A percentile compares a stretch with the other conserved stretches of the same genome.
These are phyloP conservation scores for Numida meleagris DNA, from an alignment of 2,113 vertebrate genomes.

Conservation along the genomic window DNA sequence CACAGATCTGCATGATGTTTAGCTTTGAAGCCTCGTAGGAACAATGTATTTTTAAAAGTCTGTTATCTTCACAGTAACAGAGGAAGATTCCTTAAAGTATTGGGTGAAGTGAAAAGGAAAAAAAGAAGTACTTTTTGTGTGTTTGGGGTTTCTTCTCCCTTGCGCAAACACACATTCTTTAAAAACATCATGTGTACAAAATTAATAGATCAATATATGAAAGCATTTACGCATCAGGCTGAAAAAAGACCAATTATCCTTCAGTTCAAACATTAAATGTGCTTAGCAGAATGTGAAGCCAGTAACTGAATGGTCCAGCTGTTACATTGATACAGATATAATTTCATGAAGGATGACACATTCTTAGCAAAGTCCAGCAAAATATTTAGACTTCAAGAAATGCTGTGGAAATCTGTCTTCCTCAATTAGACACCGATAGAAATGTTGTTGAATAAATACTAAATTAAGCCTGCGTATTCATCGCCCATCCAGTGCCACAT, in stretches of 20 bases:
- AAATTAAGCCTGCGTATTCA: background rate
- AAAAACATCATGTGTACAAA: background rate
- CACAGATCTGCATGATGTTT: background rate
- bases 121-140: background rate
- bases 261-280: background rate
- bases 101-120: accelerated
- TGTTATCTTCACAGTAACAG: background rate
- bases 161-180: background rate
- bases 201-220: background rate
- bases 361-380: background rate
- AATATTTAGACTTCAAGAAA: background rate
- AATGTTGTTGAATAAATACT: accelerated
- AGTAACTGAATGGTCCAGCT: background rate
- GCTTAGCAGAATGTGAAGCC: background rate
- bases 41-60: background rate
- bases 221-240: background rate
- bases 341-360: background rate
- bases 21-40: background rate
- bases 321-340: background rate
- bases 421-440: background rate
- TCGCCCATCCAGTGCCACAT: background rate
- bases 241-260: background rate
- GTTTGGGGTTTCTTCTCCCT: background rate
- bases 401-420: background rate
- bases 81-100: background rate